Conservation (phyloP, 2,888 invertebrate genomes). For the Exephanes ischioxanthus region DNA sequence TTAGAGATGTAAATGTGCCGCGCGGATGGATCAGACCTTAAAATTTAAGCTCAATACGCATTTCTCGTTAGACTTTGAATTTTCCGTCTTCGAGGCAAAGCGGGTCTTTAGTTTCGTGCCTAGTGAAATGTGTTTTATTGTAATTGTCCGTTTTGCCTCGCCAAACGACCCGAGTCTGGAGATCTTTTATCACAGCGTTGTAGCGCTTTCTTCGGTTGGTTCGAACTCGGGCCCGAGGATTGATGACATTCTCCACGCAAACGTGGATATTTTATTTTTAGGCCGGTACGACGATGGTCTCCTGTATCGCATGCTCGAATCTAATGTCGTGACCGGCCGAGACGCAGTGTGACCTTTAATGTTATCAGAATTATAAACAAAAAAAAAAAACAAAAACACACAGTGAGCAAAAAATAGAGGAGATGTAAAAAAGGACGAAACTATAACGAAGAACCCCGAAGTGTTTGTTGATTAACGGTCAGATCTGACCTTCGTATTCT, state of each 20-base stretch:
- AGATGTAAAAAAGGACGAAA: not conserved
- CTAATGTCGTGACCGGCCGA: constrained; percentile 56
- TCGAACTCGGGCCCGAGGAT: constrained; percentile 14
- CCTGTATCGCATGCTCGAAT: constrained; percentile 55
- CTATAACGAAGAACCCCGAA: not conserved
- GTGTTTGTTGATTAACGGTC: not conserved
- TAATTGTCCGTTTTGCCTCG: not conserved
- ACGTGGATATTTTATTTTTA: constrained; percentile 27
- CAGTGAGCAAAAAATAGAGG: not conserved
- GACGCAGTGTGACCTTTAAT: constrained; percentile 55
- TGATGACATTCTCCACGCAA: constrained; percentile 27
- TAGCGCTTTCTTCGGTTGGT: constrained; percentile 2
- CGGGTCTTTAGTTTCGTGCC: too few species aligned
- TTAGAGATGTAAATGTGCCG: too few species aligned
- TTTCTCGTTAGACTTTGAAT: not conserved
- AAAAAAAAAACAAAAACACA: not conserved
- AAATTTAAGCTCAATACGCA: not conserved
- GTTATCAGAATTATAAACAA: constrained; percentile 46
- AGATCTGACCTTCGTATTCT: not conserved
- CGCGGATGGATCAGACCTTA: not conserved
- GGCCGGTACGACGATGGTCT: constrained; percentile 15
- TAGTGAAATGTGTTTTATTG: not conserved
- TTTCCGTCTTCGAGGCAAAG: too few species aligned
- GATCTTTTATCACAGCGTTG: constrained; percentile 41
- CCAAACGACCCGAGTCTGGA: constrained; percentile 27